phyloP scores from a whole-genome alignment of 2,888 invertebrate species.

The Agonopterix alstromeriana region DNA sequence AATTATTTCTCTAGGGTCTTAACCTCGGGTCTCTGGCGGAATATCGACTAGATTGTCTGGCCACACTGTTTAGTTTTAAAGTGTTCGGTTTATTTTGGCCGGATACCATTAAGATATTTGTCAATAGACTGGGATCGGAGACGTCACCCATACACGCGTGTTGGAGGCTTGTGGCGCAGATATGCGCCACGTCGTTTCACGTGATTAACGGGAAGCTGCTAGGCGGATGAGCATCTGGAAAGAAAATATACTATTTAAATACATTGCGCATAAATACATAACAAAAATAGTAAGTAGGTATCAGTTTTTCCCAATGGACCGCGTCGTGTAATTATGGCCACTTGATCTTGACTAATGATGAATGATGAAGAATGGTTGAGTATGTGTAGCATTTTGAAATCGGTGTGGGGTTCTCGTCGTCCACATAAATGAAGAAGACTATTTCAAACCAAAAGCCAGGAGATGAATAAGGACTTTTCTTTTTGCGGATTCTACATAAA shows the following conservation, averaged over 20 bases:
- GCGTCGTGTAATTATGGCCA: no score
- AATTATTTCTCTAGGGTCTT: conserved; percentile 63
- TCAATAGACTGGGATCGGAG: conserved; percentile 24
- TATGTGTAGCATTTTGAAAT: no score
- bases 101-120: conserved; percentile 76
- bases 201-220: background rate
- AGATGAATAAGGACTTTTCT: no score
- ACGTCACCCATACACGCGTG: conserved; percentile 59
- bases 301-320: no score
- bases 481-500: no score
- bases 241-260: background rate
- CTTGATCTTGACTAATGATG: no score
- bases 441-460: no score
- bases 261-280: no score
- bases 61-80: conserved; percentile 67
- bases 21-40: conserved; percentile 76
- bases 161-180: conserved; percentile 37
- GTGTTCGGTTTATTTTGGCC: conserved; percentile 71
- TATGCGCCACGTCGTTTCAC: conserved; percentile 38
- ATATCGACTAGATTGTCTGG: conserved; percentile 67
- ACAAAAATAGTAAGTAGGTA: no score
- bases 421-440: no score
- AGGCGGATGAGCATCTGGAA: background rate
- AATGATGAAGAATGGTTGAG: no score
- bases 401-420: no score